Conservation (phyloP, 2,113 vertebrate species). For the Sisor rabdophorus region DNA sequence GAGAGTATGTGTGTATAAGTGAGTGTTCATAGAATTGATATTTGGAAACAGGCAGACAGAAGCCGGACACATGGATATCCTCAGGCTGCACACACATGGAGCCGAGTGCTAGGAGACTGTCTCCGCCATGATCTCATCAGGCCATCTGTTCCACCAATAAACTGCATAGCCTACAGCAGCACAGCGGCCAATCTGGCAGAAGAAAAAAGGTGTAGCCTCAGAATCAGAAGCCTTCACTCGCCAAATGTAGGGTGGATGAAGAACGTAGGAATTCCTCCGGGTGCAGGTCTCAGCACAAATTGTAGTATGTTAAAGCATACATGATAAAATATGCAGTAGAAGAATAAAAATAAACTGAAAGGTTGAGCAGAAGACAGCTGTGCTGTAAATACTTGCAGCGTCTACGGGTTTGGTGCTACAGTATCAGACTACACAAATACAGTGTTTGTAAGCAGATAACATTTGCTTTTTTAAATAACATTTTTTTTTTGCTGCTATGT, state of each 20-base stretch:
- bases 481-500: no score
- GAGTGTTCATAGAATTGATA: constrained; percentile 23
- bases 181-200: constrained; percentile 12
- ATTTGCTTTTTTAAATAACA: neutral
- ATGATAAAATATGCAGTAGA: constrained; percentile 14
- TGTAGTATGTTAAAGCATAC: constrained; percentile 12
- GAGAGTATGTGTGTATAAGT: neutral
- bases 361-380: neutral
- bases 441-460: neutral
- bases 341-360: neutral
- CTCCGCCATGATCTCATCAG: constrained; percentile 37
- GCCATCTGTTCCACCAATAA: constrained; percentile 42
- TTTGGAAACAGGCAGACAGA: constrained; percentile 41
- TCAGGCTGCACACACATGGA: constrained; percentile 25
- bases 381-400: neutral
- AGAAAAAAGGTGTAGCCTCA: constrained; percentile 8
- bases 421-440: neutral
- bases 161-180: constrained; percentile 13
- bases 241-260: constrained; percentile 1
- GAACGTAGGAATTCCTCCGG: constrained; percentile 13
- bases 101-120: constrained; percentile 20
- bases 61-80: constrained; percentile 33
- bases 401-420: neutral
- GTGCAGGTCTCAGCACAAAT: constrained; percentile 23
- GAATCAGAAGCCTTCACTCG: neutral